Base-by-base conservation (phyloP, 2,888 invertebrate genomes). In the Drosophila tanythrix region DNA sequence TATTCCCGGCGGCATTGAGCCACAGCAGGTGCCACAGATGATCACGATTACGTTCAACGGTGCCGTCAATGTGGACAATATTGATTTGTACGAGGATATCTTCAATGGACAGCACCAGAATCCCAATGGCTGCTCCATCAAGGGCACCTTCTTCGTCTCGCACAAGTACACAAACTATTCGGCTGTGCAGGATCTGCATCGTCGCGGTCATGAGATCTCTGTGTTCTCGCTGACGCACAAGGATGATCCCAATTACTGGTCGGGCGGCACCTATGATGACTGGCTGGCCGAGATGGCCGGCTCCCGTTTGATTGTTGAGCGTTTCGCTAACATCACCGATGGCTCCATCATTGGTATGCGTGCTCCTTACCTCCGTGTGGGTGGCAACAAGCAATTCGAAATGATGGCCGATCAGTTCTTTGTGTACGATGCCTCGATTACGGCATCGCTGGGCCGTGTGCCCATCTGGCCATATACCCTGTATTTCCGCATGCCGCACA, bases 401-500 rank as follows among this genome's bases (percentile, higher is more conserved):
- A 98, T 98, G 98, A 98, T 99, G 98, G 96, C 97, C 64, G 98
- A 98, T 93, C 97, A 98, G 92, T 97, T 97, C 94, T 98, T 98
- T 93, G 96, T 97, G 10, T 99, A 98, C 92, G 99, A 99, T 92
- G 97, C 98, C 31, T 98, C 98, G 15, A 98, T 99, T 91, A 98
- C 98, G 1, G 98, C 98, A 33, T 97, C 98, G 0, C 94, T 98
- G 64, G 95, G 96, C 40, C 96, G 97, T 57, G 97, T 98, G 33
- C 98, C 98, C 60, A 97, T 98, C 92, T 99, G 99, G 99, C 99
- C 99, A 0, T 99, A 99, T 94, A 99, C 99, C 3, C 94, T 99
- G 31, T 98, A 99, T 94, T 98, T 98, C 96, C 95, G 98, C 76
- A 98, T 98, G 97, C 98, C 98, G 1, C 98, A 98, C 94, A 98